Base-by-base conservation (phyloP, 2,888 invertebrate species). In the Tachina lurida region DNA sequence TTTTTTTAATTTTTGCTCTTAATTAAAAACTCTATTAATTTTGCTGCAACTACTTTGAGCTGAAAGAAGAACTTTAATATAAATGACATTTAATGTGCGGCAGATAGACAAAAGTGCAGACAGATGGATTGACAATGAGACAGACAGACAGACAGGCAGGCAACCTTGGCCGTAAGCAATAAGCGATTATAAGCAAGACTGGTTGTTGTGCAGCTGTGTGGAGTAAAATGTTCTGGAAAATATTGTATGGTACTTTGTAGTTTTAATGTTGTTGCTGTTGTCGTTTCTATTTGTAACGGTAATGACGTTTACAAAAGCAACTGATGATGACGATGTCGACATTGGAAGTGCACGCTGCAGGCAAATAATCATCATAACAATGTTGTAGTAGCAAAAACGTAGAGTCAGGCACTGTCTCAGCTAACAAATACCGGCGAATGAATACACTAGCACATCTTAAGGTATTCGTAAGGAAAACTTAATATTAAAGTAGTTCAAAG, bases 11-110 rank as follows among this genome's bases (percentile, higher is more conserved):
- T 8, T 63, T 60, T 22, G 17, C 65, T 39, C 62, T 47, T 79
- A 76, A 86, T 83, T 86, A 86, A 83, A 86, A 86, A 76, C 73
- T 83, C 71, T 71, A 86, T 80, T 79, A 83, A 86, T 83, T 74
- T 83, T 80, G 39, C 62, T 60, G 84, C 80, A 81, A 68, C 54
- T 73, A 68, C 54, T 73, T 17, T 73, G 31, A 71, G 52, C 63
- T n/a, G n/a, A n/a, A 39, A 73, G 5, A 58, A 43, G 58, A 68
- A 79, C 54, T 63, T 79, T 79, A 79, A 86, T 76, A 73, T 75
- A 71, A 83, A 83, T 76, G 83, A 80, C 79, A 83, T 83, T 82
- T 82, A 79, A 60, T 43, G 62, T 49, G 56, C 67, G 49, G 19
- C 62, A 76, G 58, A 10, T 8, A 73, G 12, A 19, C 45, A 31